These are phyloP conservation scores for Ellobium chinense DNA, from an alignment of 2,888 invertebrate genomes.

Conservation along the genomic window DNA sequence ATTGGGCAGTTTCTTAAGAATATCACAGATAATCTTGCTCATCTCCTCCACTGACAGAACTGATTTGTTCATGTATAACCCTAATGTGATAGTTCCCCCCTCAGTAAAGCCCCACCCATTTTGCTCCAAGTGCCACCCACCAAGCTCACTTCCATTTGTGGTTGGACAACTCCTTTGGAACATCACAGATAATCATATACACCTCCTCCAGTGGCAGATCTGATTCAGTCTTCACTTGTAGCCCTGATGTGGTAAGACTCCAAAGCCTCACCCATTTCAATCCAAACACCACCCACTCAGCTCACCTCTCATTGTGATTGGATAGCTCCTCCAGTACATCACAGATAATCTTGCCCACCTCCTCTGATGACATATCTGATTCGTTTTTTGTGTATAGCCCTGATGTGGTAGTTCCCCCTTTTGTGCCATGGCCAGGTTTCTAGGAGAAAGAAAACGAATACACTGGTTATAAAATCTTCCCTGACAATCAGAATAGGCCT, in stretches of 20 bases:
- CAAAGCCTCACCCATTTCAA: no score
- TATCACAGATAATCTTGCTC: slow-evolving; percentile 72
- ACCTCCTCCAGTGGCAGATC: no score
- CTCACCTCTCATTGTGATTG: slow-evolving; percentile 79
- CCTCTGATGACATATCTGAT: slow-evolving; percentile 25
- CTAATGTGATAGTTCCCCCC: not conserved
- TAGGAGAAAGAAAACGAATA: no score
- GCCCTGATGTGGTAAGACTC: no score
- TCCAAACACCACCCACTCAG: not conserved
- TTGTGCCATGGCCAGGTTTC: not conserved
- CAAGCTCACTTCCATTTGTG: no score
- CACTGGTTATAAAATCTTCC: no score
- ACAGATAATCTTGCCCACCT: slow-evolving; percentile 66
- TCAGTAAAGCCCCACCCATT: no score
- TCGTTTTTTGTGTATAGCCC: slow-evolving; percentile 32
- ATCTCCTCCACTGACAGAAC: slow-evolving; percentile 32
- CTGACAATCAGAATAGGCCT: no score
- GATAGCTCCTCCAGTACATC: slow-evolving; percentile 78
- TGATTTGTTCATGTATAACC: slow-evolving; percentile 20
- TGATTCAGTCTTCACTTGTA: no score
- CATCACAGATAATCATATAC: no score
- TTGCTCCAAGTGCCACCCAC: no score
- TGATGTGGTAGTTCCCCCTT: not conserved
- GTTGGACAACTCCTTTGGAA: no score
- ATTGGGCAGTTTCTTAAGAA: slow-evolving; percentile 78